Percentiles rank a stretch among this genome's conserved stretches.
phyloP scores from a whole-genome alignment of 2,797 vertebrate genomes.

The Crocodylus rhombifer region DNA sequence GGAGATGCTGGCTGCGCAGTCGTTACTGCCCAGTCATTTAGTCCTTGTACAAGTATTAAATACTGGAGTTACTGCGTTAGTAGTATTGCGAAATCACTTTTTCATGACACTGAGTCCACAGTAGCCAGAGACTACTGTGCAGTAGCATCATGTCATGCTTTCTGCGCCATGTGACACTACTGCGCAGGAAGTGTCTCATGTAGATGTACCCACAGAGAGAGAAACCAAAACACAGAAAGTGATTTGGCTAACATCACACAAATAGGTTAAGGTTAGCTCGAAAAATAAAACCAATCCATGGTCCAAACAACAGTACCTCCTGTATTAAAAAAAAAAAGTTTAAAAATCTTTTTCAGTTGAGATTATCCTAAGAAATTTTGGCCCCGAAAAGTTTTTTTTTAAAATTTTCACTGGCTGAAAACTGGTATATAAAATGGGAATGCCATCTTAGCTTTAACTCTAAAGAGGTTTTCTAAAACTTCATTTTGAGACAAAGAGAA shows the following conservation, averaged over 20 bases:
- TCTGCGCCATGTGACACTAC: too few species aligned
- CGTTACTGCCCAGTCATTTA: too few species aligned
- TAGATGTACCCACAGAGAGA: too few species aligned
- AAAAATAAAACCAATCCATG: neutral
- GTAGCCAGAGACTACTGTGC: too few species aligned
- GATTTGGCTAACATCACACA: neutral
- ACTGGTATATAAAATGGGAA: neutral
- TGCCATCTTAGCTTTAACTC: neutral
- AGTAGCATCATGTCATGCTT: too few species aligned
- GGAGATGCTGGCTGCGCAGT: too few species aligned
- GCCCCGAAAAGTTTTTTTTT: neutral
- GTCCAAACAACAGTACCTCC: neutral
- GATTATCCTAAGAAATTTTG: neutral
- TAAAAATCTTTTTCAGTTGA: neutral
- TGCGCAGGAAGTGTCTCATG: too few species aligned
- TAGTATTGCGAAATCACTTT: too few species aligned
- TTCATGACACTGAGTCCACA: too few species aligned
- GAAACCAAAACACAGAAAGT: neutral
- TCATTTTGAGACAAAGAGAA: neutral
- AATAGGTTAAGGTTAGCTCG: neutral
- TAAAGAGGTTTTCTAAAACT: constrained; percentile 1
- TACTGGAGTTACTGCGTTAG: too few species aligned
- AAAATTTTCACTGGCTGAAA: neutral
- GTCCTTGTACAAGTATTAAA: too few species aligned
- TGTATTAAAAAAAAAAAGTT: neutral